Base-by-base conservation (phyloP, 2,113 vertebrate species). In the Laterallus jamaicensis region DNA sequence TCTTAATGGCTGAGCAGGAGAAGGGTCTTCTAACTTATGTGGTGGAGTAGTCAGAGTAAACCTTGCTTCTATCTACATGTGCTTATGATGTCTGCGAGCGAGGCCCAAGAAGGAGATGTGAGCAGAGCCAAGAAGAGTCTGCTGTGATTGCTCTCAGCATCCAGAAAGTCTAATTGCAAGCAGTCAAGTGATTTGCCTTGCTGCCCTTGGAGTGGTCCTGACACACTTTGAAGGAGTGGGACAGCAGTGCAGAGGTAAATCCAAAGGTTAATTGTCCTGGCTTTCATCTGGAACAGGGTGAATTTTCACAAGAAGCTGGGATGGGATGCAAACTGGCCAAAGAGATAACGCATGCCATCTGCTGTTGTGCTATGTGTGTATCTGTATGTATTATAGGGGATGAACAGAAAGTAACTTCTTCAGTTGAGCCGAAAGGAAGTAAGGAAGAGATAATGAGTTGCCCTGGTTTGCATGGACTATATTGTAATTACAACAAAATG, bases 1-100 rank as follows among this genome's bases (percentile, higher is more conserved):
- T n/a, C 16, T 67, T 67, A 37, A 19, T 11, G 11, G 28, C 8
- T 78, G 11, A 8, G 35, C 1, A n/a, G 31, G 28, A 31, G 8
- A 62, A 3, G 3, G 7, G 25, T 1, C 0, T 62, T 44, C 2
- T 2, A 35, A 35, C 35, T 10, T 4, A 1, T 31, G 44, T 44
- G 26, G 11, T 14, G 6, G 10, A 7, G 8, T 52, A 11, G 12
- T 31, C 0, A 12, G 15, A 58, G 50, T 4, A 80, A 15, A 15
- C 6, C 11, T 12, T 50, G 6, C 2, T 67, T 74, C 25, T 81
- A 24, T 3, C 8, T 0, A 0, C 0, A 6, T 0, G 0, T 4
- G 6, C 11, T 17, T 32, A 4, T 78, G 55, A 2, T 0, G 1
- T 52, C 11, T 58, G 18, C 2, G 40, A 77, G 21, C 0, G 1